phyloP scores from a whole-genome alignment of 1,140 invertebrate genomes.

The Atta texana region DNA sequence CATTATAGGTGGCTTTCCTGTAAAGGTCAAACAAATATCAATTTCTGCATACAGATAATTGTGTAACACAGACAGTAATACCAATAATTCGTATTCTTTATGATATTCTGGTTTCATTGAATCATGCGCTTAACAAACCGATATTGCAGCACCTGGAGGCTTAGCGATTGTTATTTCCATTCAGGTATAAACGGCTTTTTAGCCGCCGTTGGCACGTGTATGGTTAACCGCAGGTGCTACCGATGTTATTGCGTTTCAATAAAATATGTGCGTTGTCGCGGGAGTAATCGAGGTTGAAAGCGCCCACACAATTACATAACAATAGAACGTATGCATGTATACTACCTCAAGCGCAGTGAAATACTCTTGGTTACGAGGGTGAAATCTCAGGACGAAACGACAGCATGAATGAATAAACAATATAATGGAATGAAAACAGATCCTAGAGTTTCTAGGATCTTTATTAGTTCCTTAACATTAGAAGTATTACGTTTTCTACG shows the following conservation, averaged over 20 bases:
- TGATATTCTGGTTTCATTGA: neutral
- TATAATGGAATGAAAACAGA: constrained; percentile 17
- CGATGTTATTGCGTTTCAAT: constrained; percentile 44
- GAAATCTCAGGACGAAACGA: neutral
- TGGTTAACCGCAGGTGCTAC: neutral
- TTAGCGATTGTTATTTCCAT: constrained; percentile 37
- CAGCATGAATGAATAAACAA: neutral
- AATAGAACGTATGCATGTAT: neutral
- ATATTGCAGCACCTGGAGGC: constrained; percentile 16
- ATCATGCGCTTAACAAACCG: neutral
- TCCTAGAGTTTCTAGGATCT: neutral
- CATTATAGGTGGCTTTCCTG: too few species aligned
- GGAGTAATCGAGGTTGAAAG: neutral
- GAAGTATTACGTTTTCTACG: too few species aligned
- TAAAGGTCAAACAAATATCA: neutral
- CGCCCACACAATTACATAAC: constrained; percentile 4
- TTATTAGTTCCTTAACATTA: too few species aligned
- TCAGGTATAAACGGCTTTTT: constrained; percentile 28
- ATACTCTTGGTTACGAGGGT: neutral
- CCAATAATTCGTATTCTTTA: neutral
- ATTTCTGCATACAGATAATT: neutral
- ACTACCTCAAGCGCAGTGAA: neutral
- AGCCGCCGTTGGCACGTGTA: neutral
- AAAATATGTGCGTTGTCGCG: constrained; percentile 17
- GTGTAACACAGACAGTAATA: neutral